A percentile compares a stretch with the other conserved stretches of the same genome.
phyloP scores from a whole-genome alignment of 2,113 vertebrate species.

The Chelonoidis abingdonii region DNA sequence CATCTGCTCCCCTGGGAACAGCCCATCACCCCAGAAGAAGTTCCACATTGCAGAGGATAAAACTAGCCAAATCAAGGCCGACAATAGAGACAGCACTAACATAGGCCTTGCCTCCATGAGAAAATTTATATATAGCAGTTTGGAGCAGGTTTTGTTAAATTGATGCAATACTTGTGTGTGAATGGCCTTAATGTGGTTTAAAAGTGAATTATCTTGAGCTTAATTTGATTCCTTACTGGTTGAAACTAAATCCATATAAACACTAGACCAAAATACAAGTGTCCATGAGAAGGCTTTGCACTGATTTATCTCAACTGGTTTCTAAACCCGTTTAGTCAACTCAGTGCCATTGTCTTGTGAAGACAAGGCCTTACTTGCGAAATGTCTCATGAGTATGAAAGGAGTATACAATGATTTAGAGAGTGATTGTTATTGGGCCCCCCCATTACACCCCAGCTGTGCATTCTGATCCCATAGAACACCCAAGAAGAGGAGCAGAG shows the following conservation, averaged over 20 bases:
- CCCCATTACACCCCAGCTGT: not conserved
- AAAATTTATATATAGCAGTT: not conserved
- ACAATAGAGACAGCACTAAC: not conserved
- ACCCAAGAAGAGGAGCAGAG: not conserved
- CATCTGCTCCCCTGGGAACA: not conserved
- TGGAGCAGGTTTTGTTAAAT: not conserved
- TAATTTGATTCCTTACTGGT: not conserved
- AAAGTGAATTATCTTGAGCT: not conserved
- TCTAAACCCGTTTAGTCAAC: not conserved
- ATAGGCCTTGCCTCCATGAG: not conserved
- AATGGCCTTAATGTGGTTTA: not conserved
- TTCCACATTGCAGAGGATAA: not conserved
- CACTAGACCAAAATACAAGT: not conserved
- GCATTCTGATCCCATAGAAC: not conserved
- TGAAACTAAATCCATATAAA: not conserved
- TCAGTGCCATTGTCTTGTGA: not conserved
- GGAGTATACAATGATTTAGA: not conserved
- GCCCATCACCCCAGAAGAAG: not conserved
- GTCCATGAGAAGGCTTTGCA: not conserved
- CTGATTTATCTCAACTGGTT: not conserved
- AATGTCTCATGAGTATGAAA: not conserved
- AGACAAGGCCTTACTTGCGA: not conserved
- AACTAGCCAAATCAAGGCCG: not conserved
- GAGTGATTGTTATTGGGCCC: fast-evolving
- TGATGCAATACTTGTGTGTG: not conserved